phyloP scores from a whole-genome alignment of 2,113 vertebrate species.

The Silurus meridionalis region DNA sequence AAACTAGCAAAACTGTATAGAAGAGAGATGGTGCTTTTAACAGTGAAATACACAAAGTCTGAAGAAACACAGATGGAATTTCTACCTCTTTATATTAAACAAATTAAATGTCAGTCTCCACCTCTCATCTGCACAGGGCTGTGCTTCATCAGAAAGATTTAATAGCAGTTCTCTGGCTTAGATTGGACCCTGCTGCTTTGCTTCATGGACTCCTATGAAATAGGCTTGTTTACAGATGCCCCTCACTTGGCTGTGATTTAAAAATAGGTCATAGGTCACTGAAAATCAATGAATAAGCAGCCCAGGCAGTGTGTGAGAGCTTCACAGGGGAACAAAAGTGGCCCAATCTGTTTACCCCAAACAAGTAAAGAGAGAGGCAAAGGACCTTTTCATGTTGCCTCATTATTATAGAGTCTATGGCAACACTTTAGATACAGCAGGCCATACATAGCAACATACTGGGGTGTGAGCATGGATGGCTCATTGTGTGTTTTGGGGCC shows the following conservation, averaged over 20 bases:
- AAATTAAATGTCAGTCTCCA: slow-evolving; percentile 22
- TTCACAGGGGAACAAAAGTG: slow-evolving; percentile 53
- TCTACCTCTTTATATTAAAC: slow-evolving; percentile 45
- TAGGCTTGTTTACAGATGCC: slow-evolving; percentile 58
- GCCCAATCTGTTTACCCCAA: slow-evolving; percentile 48
- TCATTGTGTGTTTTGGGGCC: slow-evolving; percentile 36
- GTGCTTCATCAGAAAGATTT: slow-evolving; percentile 53
- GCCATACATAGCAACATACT: slow-evolving; percentile 26
- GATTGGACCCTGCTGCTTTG: slow-evolving; percentile 52
- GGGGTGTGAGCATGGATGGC: slow-evolving; percentile 21
- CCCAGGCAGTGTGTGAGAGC: slow-evolving; percentile 51
- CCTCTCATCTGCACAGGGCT: slow-evolving; percentile 44
- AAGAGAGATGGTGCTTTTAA: slow-evolving; percentile 38
- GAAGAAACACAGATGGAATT: slow-evolving; percentile 64
- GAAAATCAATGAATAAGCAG: slow-evolving; percentile 50
- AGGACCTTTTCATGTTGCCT: slow-evolving; percentile 46
- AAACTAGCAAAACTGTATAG: background rate
- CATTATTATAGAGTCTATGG: slow-evolving; percentile 51
- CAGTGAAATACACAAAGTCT: slow-evolving; percentile 59
- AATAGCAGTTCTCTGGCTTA: slow-evolving; percentile 68
- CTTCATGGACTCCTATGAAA: slow-evolving; percentile 47
- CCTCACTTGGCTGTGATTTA: slow-evolving; percentile 48
- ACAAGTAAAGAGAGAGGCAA: slow-evolving; percentile 28
- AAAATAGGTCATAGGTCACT: slow-evolving; percentile 69
- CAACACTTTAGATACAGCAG: slow-evolving; percentile 48